These are phyloP conservation scores for Oopsacas minuta DNA, from an alignment of 37 sponge, comb jelly and placozoan genomes.

Conservation along the genomic window DNA sequence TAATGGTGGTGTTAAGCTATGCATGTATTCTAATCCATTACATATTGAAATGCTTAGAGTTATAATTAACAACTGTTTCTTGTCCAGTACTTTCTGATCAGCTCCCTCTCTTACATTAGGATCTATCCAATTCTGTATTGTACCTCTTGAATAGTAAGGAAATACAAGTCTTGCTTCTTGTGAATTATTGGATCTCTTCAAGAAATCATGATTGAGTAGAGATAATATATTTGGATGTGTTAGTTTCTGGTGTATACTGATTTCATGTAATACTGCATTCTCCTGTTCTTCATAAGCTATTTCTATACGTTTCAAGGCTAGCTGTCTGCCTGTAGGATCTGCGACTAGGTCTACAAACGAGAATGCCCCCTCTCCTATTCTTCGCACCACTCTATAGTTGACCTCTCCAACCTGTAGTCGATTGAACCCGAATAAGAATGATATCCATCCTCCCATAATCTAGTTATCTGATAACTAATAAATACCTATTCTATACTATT, in stretches of 20 bases:
- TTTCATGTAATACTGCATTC: constrained; percentile 44
- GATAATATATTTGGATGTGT: not conserved
- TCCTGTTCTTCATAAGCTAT: constrained; percentile 62
- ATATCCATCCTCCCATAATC: not conserved
- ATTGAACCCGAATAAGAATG: not conserved
- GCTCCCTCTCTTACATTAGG: not conserved
- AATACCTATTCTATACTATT: no score
- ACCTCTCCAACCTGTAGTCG: not conserved
- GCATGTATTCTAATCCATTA: constrained; percentile 49
- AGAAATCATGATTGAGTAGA: not conserved
- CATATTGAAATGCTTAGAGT: constrained; percentile 44
- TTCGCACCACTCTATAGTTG: constrained; percentile 38
- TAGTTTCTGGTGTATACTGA: constrained; percentile 32
- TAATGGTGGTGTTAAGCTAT: constrained; percentile 33
- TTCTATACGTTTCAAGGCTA: constrained; percentile 60
- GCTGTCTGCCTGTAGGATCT: constrained; percentile 23
- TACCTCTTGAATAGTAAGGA: constrained; percentile 67
- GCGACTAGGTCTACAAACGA: constrained; percentile 63
- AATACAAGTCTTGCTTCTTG: constrained; percentile 51
- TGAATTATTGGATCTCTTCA: not conserved
- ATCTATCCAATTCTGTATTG: constrained; percentile 55
- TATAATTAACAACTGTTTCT: constrained; percentile 41
- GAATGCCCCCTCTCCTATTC: constrained; percentile 75
- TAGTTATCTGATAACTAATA: no score
- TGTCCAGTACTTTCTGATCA: not conserved